A percentile compares a stretch with the other conserved stretches of the same genome.
Conservation (phyloP, 2,888 invertebrate species). For the Andrena chrysosceles region DNA sequence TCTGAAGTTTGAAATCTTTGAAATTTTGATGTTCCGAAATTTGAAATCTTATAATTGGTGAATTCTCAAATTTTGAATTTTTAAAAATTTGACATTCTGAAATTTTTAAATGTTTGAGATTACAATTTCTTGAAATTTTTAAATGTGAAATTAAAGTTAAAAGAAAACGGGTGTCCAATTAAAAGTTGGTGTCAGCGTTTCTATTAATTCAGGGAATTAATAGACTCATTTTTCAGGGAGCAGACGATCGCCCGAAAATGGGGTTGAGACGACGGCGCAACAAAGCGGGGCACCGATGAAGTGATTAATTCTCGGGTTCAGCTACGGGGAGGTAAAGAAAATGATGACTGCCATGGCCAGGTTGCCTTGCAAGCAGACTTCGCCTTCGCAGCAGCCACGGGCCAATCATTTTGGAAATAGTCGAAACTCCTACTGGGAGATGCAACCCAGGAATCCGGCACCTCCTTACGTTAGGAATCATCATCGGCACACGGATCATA, state of each 20-base stretch:
- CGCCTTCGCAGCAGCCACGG: conserved; percentile 78
- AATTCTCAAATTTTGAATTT: no score
- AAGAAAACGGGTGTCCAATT: not conserved
- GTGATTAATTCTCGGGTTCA: conserved; percentile 45
- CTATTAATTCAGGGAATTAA: not conserved
- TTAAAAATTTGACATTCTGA: no score
- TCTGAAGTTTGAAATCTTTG: no score
- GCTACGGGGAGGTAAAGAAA: conserved; percentile 48
- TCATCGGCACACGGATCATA: conserved; percentile 81
- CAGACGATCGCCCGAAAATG: conserved; percentile 78
- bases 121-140: no score
- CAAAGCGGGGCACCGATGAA: conserved; percentile 66
- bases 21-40: no score
- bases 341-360: conserved; percentile 85
- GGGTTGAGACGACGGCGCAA: conserved; percentile 80
- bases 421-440: conserved; percentile 81
- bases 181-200: not conserved
- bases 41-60: no score
- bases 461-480: conserved; percentile 80
- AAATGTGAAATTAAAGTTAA: no score
- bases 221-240: conserved; percentile 65
- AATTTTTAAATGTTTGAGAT: no score
- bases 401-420: conserved; percentile 78
- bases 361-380: conserved; percentile 83
- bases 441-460: conserved; percentile 78